Percentiles rank a stretch among this genome's conserved stretches.
Conservation (phyloP, 1,140 invertebrate genomes). For the Macrotrachela quadricornifera region DNA sequence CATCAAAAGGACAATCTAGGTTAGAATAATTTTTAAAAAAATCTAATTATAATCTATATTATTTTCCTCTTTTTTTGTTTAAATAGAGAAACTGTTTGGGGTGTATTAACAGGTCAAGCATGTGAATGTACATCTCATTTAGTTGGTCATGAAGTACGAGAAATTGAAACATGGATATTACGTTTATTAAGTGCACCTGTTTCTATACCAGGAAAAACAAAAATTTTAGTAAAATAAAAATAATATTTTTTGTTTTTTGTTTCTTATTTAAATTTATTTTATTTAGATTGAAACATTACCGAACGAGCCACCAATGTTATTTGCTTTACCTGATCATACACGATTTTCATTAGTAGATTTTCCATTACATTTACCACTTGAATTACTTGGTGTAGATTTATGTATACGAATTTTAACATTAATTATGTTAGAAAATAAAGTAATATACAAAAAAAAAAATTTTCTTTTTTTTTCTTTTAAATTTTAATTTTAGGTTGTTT, state of each 20-base stretch:
- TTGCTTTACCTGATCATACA: constrained; percentile 81
- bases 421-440: constrained; percentile 91
- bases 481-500: constrained; percentile 12
- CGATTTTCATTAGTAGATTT: constrained; percentile 84
- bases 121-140: constrained; percentile 43
- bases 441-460: constrained; percentile 36
- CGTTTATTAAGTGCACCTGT: constrained; percentile 82
- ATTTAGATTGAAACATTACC: constrained; percentile 7
- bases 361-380: constrained; percentile 84
- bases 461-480: too few relatives aligned
- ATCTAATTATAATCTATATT: neutral
- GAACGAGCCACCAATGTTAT: constrained; percentile 45
- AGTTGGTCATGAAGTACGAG: constrained; percentile 76
- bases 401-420: constrained; percentile 82
- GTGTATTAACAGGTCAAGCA: constrained; percentile 35
- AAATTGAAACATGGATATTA: constrained; percentile 96
- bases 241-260: neutral
- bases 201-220: constrained; percentile 82
- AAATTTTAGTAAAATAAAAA: constrained; percentile 47
- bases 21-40: constrained; percentile 18
- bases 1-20: constrained; percentile 40
- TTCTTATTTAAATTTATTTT: neutral
- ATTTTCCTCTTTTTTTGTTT: constrained; percentile 9
- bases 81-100: constrained; percentile 60
- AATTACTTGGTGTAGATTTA: constrained; percentile 83